Base-by-base conservation (phyloP, 1,140 invertebrate genomes). In the Anoplolepis gracilipes region DNA sequence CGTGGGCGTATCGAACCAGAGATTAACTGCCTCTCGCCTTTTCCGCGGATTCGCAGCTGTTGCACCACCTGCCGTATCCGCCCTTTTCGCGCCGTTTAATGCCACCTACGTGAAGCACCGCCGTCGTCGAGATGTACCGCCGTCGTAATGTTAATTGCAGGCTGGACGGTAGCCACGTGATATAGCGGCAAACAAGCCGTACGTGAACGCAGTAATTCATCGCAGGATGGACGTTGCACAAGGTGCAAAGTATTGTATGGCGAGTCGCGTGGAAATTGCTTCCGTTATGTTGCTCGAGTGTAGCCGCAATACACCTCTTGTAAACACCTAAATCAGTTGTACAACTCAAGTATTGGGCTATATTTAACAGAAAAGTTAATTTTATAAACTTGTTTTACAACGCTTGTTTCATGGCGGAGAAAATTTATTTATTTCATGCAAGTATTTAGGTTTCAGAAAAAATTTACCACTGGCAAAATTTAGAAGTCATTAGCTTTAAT, bases 21-120 rank as follows among this genome's bases (percentile, higher is more conserved):
- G 88, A 89, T 90, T 90, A 87, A 90, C 90, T 89, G 57, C 49
- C 87, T 88, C 87, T 88, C 87, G 86, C 89, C 87, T 92, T 92
- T 90, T 90, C 86, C 85, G 85, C 86, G 88, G 90, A 92, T 93
- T 90, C 90, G 87, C 92, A 92, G 90, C 92, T 93, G 92, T 91
- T 90, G 72, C 86, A 89, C 90, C 92, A 93, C 92, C 92, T 92
- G 92, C 89, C 89, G 91, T 89, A 90, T 90, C 92, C 90, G 92
- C 92, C 92, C 91, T 91, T 92, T 92, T 92, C 92, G 91, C 90
- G 82, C 87, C 85, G 90, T 76, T 90, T 87, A 90, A 88, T 85
- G 85, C 87, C 91, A 92, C 91, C 92, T 91, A 92, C 90, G 89
- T 92, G 88, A 92, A 69, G 88, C 88, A 78, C 59, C 69, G 61